Evolutionary conservation across 1,140 invertebrate genomes (phyloP).

Genomic region (Uloborus diversus): DNA sequence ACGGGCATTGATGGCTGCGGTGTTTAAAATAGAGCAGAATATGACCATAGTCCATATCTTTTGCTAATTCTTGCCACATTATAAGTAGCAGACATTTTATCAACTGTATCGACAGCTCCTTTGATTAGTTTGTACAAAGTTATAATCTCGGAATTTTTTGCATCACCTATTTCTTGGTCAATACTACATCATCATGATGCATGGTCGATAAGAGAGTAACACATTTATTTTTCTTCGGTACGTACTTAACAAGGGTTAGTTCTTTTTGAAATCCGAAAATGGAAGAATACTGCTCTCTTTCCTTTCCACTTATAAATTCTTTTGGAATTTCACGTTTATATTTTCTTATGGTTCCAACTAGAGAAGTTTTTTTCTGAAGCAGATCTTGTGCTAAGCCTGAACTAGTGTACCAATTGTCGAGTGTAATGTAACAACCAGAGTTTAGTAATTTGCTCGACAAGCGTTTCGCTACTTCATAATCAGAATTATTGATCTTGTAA

Average conservation of each 20-base stretch:
- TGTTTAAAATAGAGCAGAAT: slow-evolving; percentile 55
- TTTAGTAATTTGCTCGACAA: slow-evolving; percentile 10
- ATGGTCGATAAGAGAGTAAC: slow-evolving; percentile 56
- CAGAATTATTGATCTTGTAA: slow-evolving; percentile 27
- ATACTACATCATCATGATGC: slow-evolving; percentile 58
- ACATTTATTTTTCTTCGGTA: slow-evolving; percentile 58
- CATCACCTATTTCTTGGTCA: slow-evolving; percentile 27
- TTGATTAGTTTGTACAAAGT: slow-evolving; percentile 64
- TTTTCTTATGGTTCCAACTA: slow-evolving; percentile 54
- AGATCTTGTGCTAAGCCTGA: slow-evolving; percentile 40
- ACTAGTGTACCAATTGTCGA: slow-evolving; percentile 57
- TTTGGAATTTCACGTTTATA: slow-evolving; percentile 54
- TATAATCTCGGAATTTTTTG: slow-evolving; percentile 65
- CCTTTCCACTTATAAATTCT: slow-evolving; percentile 28
- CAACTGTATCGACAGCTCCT: too few relatives aligned
- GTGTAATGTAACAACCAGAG: slow-evolving; percentile 40
- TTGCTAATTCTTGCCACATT: slow-evolving; percentile 61
- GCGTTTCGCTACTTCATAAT: slow-evolving; percentile 15
- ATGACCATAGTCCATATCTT: slow-evolving; percentile 64
- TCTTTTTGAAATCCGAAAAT: slow-evolving; percentile 47
- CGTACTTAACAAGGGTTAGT: slow-evolving; percentile 56
- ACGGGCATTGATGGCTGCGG: slow-evolving; percentile 43
- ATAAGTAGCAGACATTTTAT: slow-evolving; percentile 64
- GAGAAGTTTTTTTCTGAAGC: slow-evolving; percentile 46
- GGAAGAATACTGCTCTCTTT: slow-evolving; percentile 26